Percentiles rank a stretch among this genome's conserved stretches.
phyloP scores from a whole-genome alignment of 1,140 invertebrate genomes.

The Heterodera schachtii region DNA sequence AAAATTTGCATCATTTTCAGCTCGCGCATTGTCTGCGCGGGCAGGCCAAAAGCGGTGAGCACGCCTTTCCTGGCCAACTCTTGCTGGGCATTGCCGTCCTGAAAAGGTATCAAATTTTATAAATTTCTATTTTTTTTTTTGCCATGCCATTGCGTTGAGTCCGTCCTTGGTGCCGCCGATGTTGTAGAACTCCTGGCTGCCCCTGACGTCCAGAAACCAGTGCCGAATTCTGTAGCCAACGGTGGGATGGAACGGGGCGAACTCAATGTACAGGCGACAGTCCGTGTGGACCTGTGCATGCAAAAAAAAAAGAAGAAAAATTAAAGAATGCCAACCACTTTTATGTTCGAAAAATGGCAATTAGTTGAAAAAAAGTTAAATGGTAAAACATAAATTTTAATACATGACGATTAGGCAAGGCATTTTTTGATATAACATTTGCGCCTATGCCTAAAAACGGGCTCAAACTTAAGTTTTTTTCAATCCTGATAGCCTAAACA shows the following conservation, averaged over 20 bases:
- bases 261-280: slow-evolving; percentile 44
- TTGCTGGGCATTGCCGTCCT: slow-evolving; percentile 5
- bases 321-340: background rate
- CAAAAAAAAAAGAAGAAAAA: background rate
- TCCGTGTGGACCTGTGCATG: slow-evolving; percentile 47
- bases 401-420: too few relatives aligned
- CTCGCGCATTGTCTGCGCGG: slow-evolving; percentile 72
- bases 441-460: too few relatives aligned
- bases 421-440: too few relatives aligned
- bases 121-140: background rate
- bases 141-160: background rate
- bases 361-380: too few relatives aligned
- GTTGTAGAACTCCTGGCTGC: slow-evolving; percentile 38
- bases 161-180: slow-evolving; percentile 19
- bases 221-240: slow-evolving; percentile 43
- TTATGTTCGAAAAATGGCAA: background rate
- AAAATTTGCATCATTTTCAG: slow-evolving; percentile 91
- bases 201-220: slow-evolving; percentile 40
- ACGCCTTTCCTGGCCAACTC: slow-evolving; percentile 19
- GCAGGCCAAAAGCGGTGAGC: slow-evolving; percentile 36
- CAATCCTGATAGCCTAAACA: too few relatives aligned
- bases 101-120: slow-evolving; percentile 21
- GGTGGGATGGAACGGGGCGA: slow-evolving; percentile 37
- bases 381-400: too few relatives aligned
- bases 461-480: too few relatives aligned